A percentile compares a stretch with the other conserved stretches of the same genome.
Conservation (phyloP, 2,113 vertebrate genomes). For the Hemichromis elongatus region DNA sequence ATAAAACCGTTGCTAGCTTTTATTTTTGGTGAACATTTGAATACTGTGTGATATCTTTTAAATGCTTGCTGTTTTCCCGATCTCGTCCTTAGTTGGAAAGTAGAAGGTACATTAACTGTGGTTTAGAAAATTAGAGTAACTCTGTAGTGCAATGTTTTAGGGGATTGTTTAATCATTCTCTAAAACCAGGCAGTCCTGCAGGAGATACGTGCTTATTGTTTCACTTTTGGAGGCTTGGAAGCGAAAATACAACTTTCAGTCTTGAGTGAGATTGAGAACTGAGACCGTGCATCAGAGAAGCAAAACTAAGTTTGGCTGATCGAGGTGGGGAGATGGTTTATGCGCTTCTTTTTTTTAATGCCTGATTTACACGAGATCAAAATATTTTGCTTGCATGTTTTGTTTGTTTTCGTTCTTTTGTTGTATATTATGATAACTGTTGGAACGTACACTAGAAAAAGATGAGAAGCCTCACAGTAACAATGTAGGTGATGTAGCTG, state of each 20-base stretch:
- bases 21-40: background rate
- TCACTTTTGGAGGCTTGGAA: background rate
- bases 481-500: background rate
- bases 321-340: background rate
- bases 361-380: background rate
- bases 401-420: background rate
- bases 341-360: background rate
- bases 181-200: background rate
- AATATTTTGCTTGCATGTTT: background rate
- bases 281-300: conserved; percentile 15
- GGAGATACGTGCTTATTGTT: background rate
- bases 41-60: background rate
- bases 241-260: background rate
- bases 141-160: background rate
- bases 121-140: background rate
- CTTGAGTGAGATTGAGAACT: background rate
- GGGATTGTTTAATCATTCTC: background rate
- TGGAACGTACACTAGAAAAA: background rate
- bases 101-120: background rate
- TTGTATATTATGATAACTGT: background rate
- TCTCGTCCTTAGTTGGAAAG: background rate
- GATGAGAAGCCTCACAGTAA: background rate
- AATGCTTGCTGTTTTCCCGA: background rate
- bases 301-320: background rate
- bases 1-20: background rate